A percentile compares a stretch with the other conserved stretches of the same genome.
These are phyloP conservation scores for Scelioninae gen. 2 DNA, from an alignment of 2,888 invertebrate genomes.

Conservation along the genomic window DNA sequence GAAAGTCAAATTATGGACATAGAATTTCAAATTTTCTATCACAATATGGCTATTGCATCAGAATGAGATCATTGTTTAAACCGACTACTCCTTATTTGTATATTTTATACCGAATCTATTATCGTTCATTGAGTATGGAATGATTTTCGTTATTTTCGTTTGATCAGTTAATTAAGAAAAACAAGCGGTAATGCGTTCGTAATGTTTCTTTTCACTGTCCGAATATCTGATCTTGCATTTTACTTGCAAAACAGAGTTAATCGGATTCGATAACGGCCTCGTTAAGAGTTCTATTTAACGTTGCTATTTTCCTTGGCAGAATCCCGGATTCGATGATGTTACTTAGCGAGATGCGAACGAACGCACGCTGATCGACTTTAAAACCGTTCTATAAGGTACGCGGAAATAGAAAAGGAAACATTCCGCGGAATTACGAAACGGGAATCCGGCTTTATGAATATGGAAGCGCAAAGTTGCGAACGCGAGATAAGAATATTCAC, in stretches of 20 bases:
- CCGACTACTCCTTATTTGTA: no score
- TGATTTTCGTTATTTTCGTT: no score
- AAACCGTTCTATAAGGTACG: constrained; percentile 13
- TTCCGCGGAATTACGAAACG: constrained; percentile 40
- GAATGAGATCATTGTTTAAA: no score
- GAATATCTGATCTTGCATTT: no score
- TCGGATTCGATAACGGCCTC: constrained; percentile 24
- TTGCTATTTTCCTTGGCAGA: constrained; percentile 18
- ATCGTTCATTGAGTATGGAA: no score
- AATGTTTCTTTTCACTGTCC: no score
- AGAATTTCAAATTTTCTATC: no score
- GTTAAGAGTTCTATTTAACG: constrained; percentile 23
- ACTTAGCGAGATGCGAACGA: constrained; percentile 9
- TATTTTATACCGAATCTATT: no score
- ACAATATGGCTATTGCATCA: no score
- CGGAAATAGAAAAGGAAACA: constrained; percentile 48
- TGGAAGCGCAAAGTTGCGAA: constrained; percentile 44
- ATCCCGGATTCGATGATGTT: constrained; percentile 32
- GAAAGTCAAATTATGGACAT: no score
- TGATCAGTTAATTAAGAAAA: no score
- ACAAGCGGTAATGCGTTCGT: no score
- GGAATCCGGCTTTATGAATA: constrained; percentile 54
- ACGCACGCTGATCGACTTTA: constrained; percentile 30
- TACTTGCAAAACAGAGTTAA: constrained; percentile 37
- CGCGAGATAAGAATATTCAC: constrained; percentile 39